Conservation (phyloP, 2,797 vertebrate species). For the Typhlichthys subterraneus region DNA sequence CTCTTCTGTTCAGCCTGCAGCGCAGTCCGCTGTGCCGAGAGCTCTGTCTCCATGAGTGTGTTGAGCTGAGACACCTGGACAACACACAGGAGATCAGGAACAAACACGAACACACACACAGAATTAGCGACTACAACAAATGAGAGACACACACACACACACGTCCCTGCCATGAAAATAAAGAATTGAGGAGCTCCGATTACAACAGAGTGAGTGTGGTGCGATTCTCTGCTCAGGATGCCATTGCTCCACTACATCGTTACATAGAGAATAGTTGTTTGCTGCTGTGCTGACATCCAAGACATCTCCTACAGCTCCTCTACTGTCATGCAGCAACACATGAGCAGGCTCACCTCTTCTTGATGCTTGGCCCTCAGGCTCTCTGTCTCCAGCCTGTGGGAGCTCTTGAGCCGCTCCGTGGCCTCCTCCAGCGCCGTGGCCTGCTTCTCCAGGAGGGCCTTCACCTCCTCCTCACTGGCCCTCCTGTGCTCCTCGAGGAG, state of each 20-base stretch:
- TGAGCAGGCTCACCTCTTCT: constrained; percentile 60
- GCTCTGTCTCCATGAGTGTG: constrained; percentile 61
- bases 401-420: constrained; percentile 43
- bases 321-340: no score
- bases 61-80: constrained; percentile 75
- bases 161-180: no score
- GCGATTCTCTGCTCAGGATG: no score
- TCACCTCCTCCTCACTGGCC: constrained; percentile 57
- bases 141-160: no score
- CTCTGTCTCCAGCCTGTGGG: constrained; percentile 61
- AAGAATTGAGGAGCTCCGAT: no score
- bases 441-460: constrained; percentile 63
- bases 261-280: no score
- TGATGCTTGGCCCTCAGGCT: constrained; percentile 63
- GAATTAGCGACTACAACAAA: not conserved
- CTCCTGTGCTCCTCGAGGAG: constrained; percentile 60
- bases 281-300: no score
- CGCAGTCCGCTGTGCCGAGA: constrained; percentile 48
- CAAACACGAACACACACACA: no score
- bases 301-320: no score
- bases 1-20: constrained; percentile 80
- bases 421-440: constrained; percentile 54
- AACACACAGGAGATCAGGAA: not conserved
- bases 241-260: no score
- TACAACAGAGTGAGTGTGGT: no score